A percentile compares a stretch with the other conserved stretches of the same genome.
phyloP scores from a whole-genome alignment of 2,797 vertebrate species.

The Caiman crocodilus region DNA sequence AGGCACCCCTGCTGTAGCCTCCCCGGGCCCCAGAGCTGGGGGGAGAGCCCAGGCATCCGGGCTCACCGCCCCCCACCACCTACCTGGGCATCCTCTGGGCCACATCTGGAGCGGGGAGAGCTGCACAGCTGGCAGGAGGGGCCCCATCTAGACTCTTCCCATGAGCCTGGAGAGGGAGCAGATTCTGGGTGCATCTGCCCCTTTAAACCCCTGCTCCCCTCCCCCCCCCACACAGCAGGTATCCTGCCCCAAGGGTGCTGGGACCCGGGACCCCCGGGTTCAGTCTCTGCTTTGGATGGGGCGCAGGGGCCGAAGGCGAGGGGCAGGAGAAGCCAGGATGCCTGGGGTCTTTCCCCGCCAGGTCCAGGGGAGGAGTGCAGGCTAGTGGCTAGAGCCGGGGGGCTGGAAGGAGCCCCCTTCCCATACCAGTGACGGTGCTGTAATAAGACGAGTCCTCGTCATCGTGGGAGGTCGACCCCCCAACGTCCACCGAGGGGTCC shows the following conservation, averaged over 20 bases:
- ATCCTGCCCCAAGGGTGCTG: too few species aligned
- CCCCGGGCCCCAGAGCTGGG: too few species aligned
- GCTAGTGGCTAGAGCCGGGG: background rate
- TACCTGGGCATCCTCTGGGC: background rate
- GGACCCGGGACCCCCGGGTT: too few species aligned
- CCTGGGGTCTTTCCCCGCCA: background rate
- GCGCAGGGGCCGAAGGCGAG: background rate
- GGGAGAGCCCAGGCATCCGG: too few species aligned
- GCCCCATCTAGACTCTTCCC: background rate
- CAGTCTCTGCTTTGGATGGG: background rate
- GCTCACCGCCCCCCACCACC: background rate
- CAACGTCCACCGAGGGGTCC: slow-evolving; percentile 91
- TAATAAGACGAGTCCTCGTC: slow-evolving; percentile 81
- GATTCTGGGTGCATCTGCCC: background rate
- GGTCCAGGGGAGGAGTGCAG: background rate
- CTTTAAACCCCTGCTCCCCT: too few species aligned
- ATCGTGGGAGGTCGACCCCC: slow-evolving; percentile 79
- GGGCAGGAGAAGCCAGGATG: background rate
- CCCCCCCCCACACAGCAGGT: background rate
- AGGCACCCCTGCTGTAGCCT: too few species aligned
- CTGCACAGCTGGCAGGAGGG: too few species aligned
- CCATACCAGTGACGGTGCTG: slow-evolving; percentile 71
- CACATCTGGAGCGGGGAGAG: too few species aligned
- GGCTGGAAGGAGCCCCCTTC: too few species aligned
- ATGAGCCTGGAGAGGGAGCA: background rate